Evolutionary conservation across 2,888 invertebrate genomes (phyloP), one percentile per base, ranked within the genome.

Genomic region (Clitarchus hookeri): DNA sequence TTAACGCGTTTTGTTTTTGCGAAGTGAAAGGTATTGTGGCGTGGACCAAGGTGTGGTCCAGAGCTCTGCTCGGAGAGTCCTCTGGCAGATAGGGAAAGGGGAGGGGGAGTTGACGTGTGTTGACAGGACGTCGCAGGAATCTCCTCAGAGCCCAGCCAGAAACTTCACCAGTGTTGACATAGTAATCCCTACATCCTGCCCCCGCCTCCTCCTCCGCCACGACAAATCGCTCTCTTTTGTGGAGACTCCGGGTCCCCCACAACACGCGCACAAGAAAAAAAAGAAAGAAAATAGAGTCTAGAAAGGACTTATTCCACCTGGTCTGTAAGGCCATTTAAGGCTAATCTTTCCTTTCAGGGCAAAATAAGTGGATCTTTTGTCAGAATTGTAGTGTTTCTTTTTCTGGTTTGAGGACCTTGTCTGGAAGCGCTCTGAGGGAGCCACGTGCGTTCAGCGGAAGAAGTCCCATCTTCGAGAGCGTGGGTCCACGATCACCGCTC

Each of bases 121-220:
- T 36, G 82, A 82, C 82, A 82, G 44, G 82, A 26, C 19, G 3
- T 26, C 44, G 16, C 82, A 82, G 44, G 27, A 82, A 27, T 44
- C 44, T 36, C 53, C n/a, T 83, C 83, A 83, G 65, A 19, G 36
- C 36, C 80, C 26, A 36, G 83, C 44, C 53, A 11, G 83, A 83
- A 85, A 85, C 80, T 36, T 83, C 54, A 85, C 82, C 54, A 77
- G 53, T 53, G 77, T 85, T 86, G 86, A 86, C 86, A 86, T 85
- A 83, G 23, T 82, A 86, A 86, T 85, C 86, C 86, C 36, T 25
- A 85, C 84, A 85, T 86, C 86, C 86, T 86, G 85, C 26, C n/a
- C 36, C 4, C 4, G 36, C 36, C 65, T 53, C 79, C 65, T 19
- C 78, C 77, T 85, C 48, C 83, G 65, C 77, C 36, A 19, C n/a